Conservation (phyloP, 2,797 vertebrate species). For the Percopsis omiscomaycus region DNA sequence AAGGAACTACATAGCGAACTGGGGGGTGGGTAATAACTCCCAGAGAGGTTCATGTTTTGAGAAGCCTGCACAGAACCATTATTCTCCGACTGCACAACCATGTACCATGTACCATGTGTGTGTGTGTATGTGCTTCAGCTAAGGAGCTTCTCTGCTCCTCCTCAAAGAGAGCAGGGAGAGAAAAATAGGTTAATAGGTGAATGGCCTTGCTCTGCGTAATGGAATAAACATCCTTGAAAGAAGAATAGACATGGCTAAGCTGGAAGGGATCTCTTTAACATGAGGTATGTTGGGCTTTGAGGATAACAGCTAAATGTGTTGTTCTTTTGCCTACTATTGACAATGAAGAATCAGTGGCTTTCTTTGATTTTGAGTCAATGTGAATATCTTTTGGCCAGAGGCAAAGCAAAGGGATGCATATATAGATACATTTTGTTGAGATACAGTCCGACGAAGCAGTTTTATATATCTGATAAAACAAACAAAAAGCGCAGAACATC, state of each 20-base stretch:
- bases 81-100: too few relatives aligned
- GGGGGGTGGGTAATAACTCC: too few relatives aligned
- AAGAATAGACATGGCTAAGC: constrained; percentile 29
- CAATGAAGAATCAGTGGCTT: constrained; percentile 22
- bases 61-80: too few relatives aligned
- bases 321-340: constrained; percentile 29
- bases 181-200: constrained; percentile 4
- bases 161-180: too few relatives aligned
- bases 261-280: constrained; percentile 38
- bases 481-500: constrained; percentile 28
- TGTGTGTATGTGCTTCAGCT: too few relatives aligned
- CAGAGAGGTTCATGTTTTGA: too few relatives aligned
- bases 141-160: too few relatives aligned
- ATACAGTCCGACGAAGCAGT: constrained; percentile 7
- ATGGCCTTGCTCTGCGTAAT: background rate
- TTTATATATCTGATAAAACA: constrained; percentile 34
- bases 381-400: constrained; percentile 31
- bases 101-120: too few relatives aligned
- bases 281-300: constrained; percentile 52
- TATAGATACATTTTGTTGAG: constrained; percentile 23
- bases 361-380: constrained; percentile 26
- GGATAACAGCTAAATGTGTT: constrained; percentile 29
- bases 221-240: constrained; percentile 7
- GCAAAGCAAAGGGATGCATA: constrained; percentile 37
- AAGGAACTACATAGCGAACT: too few relatives aligned